Evolutionary conservation across 2,113 vertebrate species (phyloP), one percentile per base, ranked within the genome.

Genomic region (Petromus typicus): DNA sequence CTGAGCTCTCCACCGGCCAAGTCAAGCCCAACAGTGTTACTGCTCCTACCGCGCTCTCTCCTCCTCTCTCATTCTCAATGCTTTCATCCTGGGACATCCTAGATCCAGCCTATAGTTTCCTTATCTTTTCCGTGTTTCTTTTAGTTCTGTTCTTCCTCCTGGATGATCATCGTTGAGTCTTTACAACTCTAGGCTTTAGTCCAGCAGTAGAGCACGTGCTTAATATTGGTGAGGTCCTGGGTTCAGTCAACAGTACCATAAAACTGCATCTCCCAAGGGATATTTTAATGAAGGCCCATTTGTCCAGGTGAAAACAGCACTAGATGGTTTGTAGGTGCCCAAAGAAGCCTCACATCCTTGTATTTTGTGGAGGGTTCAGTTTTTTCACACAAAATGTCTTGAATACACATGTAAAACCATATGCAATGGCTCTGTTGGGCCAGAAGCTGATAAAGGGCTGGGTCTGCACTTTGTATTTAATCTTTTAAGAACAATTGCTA

Each of bases 401-500:
- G 57, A 8, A 83, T 0, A 63, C 45, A 86, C 34, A 85, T 18
- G 48, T 3, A 89, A 57, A 71, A 22, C 27, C 73, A 43, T 10
- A 40, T 0, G 1, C 17, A 61, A 73, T 16, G 30, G 32, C n/a
- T 81, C 71, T 61, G 57, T 7, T 18, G 67, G 54, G 45, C 92
- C 54, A 51, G 54, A 51, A 57, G 57, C 16, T 86, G 43, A 86
- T 73, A 5, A 66, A 75, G 90, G 43, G 71, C 81, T 80, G 71
- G 69, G n/a, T 54, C 54, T 2, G 1, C 88, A 43, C 57, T 93
- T 93, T 90, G n/a, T 66, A 94, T 79, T 88, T 96, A 85, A 96
- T 90, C 89, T 83, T 93, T 96, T 84, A 84, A 96, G 63, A 95
- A 59, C 76, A 95, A 94, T 87, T 84, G 93, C 89, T 54, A 54